Evolutionary conservation across 1,140 invertebrate species (phyloP), one percentile per base, ranked within the genome.

Genomic region (Macrobrachium rosenbergii): DNA sequence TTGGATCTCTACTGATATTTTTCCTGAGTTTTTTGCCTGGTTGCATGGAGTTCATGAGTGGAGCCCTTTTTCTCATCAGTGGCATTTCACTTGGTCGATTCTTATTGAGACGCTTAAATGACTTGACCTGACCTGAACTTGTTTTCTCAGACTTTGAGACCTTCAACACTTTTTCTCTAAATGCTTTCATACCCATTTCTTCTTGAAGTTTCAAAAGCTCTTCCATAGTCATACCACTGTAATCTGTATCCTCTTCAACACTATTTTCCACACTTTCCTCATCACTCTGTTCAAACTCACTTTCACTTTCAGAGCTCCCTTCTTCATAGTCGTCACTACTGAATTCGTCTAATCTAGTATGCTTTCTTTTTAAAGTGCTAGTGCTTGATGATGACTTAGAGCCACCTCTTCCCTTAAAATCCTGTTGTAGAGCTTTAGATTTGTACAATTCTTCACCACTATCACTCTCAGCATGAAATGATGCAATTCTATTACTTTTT

Each of bases 221-320:
- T 64, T 87, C 69, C 85, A 87, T 87, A 10, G 85, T 62, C 85
- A 87, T 87, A 23, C 75, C 67, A 83, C 52, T 83, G 58, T 59
- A 83, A 59, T 83, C 37, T 59, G 59, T 37, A 21, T 58, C 52
- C 52, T 52, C 52, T 52, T 52, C 52, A 8, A 52, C 16, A 5
- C 0, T 8, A 14, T 45, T 19, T 21, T 72, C 45, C 14, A 17
- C 45, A 2, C n/a, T 6, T 19, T 73, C 69, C 0, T 45, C 69
- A 58, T 75, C 81, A 28, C 23, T 45, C 2, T 59, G n/a, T 16
- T 28, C 52, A 52, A 10, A 52, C 7, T 52, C 52, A 52, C 52
- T 52, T 52, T 52, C 52, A 52, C 52, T 52, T 52, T 12, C 52
- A 52, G 52, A 52, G 52, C 7, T 52, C 6, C 12, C 52, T 52